phyloP scores from a whole-genome alignment of 1,140 invertebrate species.

The Lepidostoma basale region DNA sequence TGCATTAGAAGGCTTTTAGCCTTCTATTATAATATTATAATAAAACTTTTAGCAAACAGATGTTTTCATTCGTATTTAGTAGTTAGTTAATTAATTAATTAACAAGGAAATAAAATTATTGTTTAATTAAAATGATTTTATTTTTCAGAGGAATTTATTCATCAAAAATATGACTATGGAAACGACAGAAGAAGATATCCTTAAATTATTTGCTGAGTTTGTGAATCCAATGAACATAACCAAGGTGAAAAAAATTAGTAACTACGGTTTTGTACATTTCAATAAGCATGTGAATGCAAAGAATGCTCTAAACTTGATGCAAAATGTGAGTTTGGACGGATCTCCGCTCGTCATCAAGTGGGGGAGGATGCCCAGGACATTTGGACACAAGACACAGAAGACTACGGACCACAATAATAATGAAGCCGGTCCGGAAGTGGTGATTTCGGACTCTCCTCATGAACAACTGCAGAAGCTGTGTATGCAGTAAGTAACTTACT shows the following conservation, averaged over 20 bases:
- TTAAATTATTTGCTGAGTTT: neutral
- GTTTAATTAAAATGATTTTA: neutral
- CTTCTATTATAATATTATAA: neutral
- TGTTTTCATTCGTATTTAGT: no score
- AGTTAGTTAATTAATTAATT: neutral
- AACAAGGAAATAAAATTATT: neutral
- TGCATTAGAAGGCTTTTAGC: neutral
- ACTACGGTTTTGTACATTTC: slow-evolving; percentile 1
- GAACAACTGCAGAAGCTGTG: neutral
- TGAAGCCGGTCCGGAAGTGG: neutral
- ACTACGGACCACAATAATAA: neutral
- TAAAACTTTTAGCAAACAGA: no score
- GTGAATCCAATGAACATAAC: neutral
- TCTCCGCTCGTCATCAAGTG: neutral
- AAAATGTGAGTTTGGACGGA: neutral
- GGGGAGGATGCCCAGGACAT: neutral
- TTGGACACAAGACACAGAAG: neutral
- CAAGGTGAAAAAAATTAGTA: neutral
- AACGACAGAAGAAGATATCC: neutral
- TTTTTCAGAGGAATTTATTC: neutral
- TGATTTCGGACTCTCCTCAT: neutral
- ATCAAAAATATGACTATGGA: neutral
- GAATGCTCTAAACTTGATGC: neutral
- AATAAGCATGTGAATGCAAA: neutral
- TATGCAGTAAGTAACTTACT: neutral